Evolutionary conservation across 2,113 vertebrate genomes (phyloP), one percentile per base, ranked within the genome.

Genomic region (Lycaon pictus): DNA sequence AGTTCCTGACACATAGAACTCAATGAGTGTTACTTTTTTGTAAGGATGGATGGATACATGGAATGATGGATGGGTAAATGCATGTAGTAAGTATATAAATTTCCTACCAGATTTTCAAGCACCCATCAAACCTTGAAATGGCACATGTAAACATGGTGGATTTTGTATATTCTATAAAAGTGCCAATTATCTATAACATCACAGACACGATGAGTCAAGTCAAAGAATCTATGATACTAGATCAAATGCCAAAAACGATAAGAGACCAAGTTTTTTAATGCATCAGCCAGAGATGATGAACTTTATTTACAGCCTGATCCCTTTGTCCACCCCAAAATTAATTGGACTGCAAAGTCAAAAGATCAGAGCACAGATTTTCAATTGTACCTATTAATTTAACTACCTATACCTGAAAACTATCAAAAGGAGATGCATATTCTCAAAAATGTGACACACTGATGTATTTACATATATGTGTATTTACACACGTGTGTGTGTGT

Each of bases 101-200:
- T 79, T 96, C 60, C 56, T 76, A 93, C 48, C 7, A n/a, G 72
- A 93, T 67, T 96, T 89, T 92, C 87, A 87, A 90, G 89, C 51
- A 95, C 20, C 32, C 60, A 15, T 91, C 82, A 83, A 51, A 92
- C 72, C 71, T 89, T 55, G 74, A 93, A 97, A 96, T 91, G 72
- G 15, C 93, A 95, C 5, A 55, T 27, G 27, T n/a, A 96, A 96
- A 94, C n/a, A 60, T 60, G 51, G 11, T 48, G 7, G 29, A 37
- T 74, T 65, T 65, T 81, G 43, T 72, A 80, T 11, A 62, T 29
- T 53, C 84, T n/a, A 84, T 69, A 90, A 93, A 95, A 92, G 67
- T 43, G 2, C 48, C 62, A 90, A 74, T 35, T 43, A 32, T 86
- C 79, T 97, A 53, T 48, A 76, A 11, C 13, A 58, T 69, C 82